Base-by-base conservation (phyloP, 2,888 invertebrate species). In the Tiliacea citrago region DNA sequence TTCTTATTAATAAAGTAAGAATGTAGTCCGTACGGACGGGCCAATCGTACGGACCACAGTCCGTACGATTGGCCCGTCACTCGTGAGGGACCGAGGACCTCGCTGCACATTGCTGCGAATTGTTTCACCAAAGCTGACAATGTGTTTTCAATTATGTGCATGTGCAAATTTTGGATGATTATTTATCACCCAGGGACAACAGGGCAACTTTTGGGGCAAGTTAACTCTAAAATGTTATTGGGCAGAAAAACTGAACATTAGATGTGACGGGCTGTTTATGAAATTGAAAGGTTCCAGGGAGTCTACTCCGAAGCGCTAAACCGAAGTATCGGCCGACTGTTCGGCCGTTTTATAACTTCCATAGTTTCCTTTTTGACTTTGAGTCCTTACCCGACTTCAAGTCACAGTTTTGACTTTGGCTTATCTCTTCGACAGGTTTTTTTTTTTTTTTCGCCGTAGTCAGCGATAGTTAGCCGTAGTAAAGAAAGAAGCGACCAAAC, bases 1-100 rank as follows among this genome's bases (percentile, higher is more conserved):
- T n/a, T n/a, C n/a, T 62, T 53, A 18, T 42, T 55, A 49, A 18
- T 42, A 42, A 8, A 29, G 2, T 67, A 78, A 79, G 83, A 89
- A 89, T 88, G 85, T n/a, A n/a, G n/a, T n/a, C n/a, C n/a, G n/a
- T n/a, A n/a, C n/a, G n/a, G n/a, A n/a, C n/a, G n/a, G n/a, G n/a
- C n/a, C n/a, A n/a, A n/a, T n/a, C n/a, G n/a, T n/a, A 76, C 78
- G 75, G 82, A 85, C 72, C 89, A 89, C 88, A 75, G 45, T 65
- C 16, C 70, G 39, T n/a, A n/a, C 60, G 72, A 79, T 5, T 81
- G 78, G 78, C 71, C 80, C 85, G 80, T 86, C 35, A 35, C 24
- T 24, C 42, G 42, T 62, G 65, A 65, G 13, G 45, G 87, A 83
- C n/a, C n/a, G n/a, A 51, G 57, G n/a, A 47, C 76, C 84, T 84